These are phyloP conservation scores for Scopus umbretta DNA, from an alignment of 2,113 vertebrate genomes.

Conservation along the genomic window DNA sequence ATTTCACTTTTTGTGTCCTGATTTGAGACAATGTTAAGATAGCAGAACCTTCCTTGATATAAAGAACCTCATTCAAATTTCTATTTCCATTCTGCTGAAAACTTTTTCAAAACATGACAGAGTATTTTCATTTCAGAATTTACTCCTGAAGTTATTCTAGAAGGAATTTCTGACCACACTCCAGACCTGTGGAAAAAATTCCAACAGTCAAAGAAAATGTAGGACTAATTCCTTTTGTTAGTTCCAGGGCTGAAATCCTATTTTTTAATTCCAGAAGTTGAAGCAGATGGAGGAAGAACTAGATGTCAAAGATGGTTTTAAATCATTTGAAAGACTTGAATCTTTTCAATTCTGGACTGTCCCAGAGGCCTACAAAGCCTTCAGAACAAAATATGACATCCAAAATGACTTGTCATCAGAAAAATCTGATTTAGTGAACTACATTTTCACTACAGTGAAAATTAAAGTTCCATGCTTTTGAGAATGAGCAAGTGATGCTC, in stretches of 20 bases:
- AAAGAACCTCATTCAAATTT: background rate
- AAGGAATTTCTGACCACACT: background rate
- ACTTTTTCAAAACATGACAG: background rate
- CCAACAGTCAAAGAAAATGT: background rate
- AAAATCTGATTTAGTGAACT: background rate
- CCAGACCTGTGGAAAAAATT: background rate
- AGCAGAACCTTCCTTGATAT: background rate
- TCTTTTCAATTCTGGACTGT: background rate
- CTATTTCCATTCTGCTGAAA: background rate
- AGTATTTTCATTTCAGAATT: background rate
- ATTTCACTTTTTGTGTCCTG: background rate
- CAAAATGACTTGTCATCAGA: background rate
- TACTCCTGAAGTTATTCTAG: background rate
- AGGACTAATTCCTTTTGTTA: background rate
- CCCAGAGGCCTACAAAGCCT: background rate
- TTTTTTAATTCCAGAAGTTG: background rate
- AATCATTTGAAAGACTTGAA: background rate
- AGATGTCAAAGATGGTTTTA: background rate
- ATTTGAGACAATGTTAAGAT: background rate
- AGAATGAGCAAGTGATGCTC: background rate
- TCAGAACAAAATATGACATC: background rate
- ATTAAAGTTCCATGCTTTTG: background rate
- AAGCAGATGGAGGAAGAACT: background rate
- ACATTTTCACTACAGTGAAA: background rate
- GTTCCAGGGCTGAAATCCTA: background rate